Percentiles rank a stretch among this genome's conserved stretches.
These are phyloP conservation scores for Hemibagrus wyckioides DNA, from an alignment of 2,113 vertebrate species.

Conservation along the genomic window DNA sequence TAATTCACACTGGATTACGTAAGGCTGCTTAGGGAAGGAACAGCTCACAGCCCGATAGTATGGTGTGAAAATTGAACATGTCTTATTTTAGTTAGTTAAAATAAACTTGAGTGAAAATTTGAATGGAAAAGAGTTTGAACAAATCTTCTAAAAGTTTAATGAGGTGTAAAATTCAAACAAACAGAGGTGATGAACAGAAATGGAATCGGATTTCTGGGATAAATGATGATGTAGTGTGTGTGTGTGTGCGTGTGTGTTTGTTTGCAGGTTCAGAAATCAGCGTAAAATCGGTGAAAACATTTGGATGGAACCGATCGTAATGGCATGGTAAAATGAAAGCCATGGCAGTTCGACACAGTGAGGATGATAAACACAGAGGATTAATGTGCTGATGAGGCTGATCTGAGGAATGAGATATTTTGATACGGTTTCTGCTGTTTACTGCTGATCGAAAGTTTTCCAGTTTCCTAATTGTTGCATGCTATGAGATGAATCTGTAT, in stretches of 20 bases:
- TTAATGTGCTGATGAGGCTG: not conserved
- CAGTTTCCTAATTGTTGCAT: not conserved
- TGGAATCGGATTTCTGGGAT: not conserved
- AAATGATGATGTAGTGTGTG: not conserved
- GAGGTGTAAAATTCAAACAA: not conserved
- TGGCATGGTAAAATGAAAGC: constrained; percentile 32
- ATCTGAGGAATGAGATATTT: not conserved
- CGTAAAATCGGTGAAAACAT: not conserved
- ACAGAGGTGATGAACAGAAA: not conserved
- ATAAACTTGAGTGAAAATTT: not conserved
- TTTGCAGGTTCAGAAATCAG: not conserved
- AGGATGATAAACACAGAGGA: not conserved
- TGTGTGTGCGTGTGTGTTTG: not conserved
- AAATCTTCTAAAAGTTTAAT: not conserved
- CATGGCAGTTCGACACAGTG: not conserved
- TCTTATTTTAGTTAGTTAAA: not conserved
- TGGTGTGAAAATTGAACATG: not conserved
- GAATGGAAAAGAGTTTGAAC: not conserved
- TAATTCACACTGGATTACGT: not conserved
- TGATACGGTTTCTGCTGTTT: not conserved
- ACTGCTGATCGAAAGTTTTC: not conserved
- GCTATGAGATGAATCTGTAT: not conserved
- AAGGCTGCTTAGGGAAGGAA: not conserved
- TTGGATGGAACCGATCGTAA: not conserved
- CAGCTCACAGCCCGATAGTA: not conserved